A percentile compares a stretch with the other conserved stretches of the same genome.
phyloP scores from a whole-genome alignment of 2,797 vertebrate genomes.

The Scarus forsteni region DNA sequence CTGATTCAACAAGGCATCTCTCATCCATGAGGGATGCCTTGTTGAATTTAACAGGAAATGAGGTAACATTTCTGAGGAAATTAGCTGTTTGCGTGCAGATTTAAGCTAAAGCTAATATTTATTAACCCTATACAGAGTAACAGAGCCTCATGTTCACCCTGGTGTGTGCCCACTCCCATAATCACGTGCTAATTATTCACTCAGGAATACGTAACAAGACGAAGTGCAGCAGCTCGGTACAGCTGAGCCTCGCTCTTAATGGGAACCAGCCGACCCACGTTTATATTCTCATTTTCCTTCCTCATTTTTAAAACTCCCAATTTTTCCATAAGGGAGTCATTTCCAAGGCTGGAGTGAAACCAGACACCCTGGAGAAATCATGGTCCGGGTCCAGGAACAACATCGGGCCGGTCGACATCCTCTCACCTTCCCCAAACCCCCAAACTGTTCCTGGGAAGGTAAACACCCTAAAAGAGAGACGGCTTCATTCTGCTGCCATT shows the following conservation, averaged over 20 bases:
- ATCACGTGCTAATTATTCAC: slow-evolving; percentile 58
- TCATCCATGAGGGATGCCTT: neutral
- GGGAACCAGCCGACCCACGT: slow-evolving; percentile 63
- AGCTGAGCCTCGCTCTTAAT: slow-evolving; percentile 60
- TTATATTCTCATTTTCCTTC: slow-evolving; percentile 66
- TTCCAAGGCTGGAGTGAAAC: slow-evolving; percentile 77
- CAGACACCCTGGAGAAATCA: slow-evolving; percentile 70
- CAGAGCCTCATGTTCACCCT: slow-evolving; percentile 23
- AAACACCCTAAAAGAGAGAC: slow-evolving; percentile 70
- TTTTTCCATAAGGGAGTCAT: slow-evolving; percentile 77
- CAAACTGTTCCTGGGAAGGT: slow-evolving; percentile 70
- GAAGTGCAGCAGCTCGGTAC: slow-evolving; percentile 30
- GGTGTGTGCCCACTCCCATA: slow-evolving; percentile 19
- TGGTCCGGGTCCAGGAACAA: slow-evolving; percentile 81
- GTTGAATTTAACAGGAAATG: slow-evolving; percentile 58
- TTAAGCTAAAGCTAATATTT: slow-evolving; percentile 66
- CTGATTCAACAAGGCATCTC: too few relatives aligned
- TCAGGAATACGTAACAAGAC: slow-evolving; percentile 26
- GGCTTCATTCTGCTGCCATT: slow-evolving; percentile 72
- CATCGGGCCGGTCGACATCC: slow-evolving; percentile 65
- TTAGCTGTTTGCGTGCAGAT: slow-evolving; percentile 63
- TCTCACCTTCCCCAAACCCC: slow-evolving; percentile 68
- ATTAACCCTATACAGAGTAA: slow-evolving; percentile 36
- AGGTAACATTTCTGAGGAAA: slow-evolving; percentile 60
- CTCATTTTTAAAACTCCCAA: slow-evolving; percentile 64